A percentile compares a stretch with the other conserved stretches of the same genome.
These are phyloP conservation scores for Phrynosoma platyrhinos DNA, from an alignment of 2,113 vertebrate genomes.

Conservation along the genomic window DNA sequence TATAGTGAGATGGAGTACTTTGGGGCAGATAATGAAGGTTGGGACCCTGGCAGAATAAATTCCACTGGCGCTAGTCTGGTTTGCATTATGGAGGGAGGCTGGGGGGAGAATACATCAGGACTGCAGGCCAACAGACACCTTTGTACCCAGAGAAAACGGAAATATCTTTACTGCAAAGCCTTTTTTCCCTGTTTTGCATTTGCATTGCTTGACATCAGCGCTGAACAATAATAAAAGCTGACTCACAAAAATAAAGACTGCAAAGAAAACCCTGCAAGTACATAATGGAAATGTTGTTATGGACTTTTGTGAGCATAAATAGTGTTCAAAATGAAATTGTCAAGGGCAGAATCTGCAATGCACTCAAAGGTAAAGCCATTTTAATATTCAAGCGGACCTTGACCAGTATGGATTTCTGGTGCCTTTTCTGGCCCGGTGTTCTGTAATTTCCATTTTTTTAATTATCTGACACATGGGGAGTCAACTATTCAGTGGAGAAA, in stretches of 20 bases:
- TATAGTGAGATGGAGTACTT: conserved; percentile 4
- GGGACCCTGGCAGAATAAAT: conserved; percentile 1
- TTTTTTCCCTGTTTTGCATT: conserved; percentile 67
- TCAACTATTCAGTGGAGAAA: conserved; percentile 35
- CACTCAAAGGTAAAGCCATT: conserved; percentile 65
- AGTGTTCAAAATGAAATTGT: conserved; percentile 75
- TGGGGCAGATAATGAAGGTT: background rate
- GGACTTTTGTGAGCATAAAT: conserved; percentile 76
- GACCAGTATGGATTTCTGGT: conserved; percentile 40
- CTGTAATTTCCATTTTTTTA: conserved; percentile 40
- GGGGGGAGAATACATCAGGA: conserved; percentile 45
- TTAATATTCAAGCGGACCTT: conserved; percentile 66
- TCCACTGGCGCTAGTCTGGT: conserved; percentile 4
- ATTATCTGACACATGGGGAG: conserved; percentile 45
- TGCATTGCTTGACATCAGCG: conserved; percentile 65
- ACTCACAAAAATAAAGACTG: conserved; percentile 56
- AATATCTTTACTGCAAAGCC: conserved; percentile 57
- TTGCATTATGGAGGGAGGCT: conserved; percentile 42
- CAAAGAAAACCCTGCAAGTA: conserved; percentile 56
- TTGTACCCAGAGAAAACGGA: conserved; percentile 24
- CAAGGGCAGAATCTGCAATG: conserved; percentile 66
- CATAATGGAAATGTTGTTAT: conserved; percentile 77
- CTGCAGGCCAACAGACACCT: conserved; percentile 43
- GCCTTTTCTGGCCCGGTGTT: conserved; percentile 44
- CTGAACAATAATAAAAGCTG: conserved; percentile 68